phyloP scores from a whole-genome alignment of 2,797 vertebrate species.

The Coracias cyanogaster region DNA sequence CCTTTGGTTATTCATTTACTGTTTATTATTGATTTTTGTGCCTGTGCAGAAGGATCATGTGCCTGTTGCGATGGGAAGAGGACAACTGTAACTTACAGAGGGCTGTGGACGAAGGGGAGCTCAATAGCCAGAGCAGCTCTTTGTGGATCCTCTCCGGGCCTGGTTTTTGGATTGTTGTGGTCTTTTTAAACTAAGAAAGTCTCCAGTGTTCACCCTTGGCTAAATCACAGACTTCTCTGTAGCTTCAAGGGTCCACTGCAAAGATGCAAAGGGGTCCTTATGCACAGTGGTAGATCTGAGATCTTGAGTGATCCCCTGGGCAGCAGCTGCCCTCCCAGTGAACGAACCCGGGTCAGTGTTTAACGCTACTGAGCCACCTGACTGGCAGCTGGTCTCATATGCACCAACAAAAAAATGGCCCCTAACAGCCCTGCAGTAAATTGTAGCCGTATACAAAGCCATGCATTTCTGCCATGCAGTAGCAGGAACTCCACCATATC shows the following conservation, averaged over 20 bases:
- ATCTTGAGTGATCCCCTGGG: neutral
- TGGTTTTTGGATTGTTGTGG: neutral
- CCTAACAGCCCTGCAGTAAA: neutral
- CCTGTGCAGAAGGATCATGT: neutral
- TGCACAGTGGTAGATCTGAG: neutral
- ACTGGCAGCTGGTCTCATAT: too few relatives aligned
- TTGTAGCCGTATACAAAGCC: neutral
- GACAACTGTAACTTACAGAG: neutral
- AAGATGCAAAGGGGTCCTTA: neutral
- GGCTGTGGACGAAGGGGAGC: neutral
- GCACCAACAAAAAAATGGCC: neutral
- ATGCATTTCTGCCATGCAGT: neutral
- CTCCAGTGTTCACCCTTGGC: neutral
- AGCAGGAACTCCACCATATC: neutral
- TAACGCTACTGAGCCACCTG: rapidly evolving
- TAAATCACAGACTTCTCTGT: neutral
- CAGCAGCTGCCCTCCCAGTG: neutral
- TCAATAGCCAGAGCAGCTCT: neutral
- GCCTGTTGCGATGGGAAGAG: neutral
- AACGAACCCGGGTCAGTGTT: neutral
- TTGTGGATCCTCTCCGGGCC: neutral
- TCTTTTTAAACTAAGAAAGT: neutral
- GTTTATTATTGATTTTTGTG: constrained; percentile 45
- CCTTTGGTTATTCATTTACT: constrained; percentile 30
- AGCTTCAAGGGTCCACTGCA: neutral